A percentile compares a stretch with the other conserved stretches of the same genome.
Conservation (phyloP, 2,888 invertebrate species). For the Agonopterix subpropinquella region DNA sequence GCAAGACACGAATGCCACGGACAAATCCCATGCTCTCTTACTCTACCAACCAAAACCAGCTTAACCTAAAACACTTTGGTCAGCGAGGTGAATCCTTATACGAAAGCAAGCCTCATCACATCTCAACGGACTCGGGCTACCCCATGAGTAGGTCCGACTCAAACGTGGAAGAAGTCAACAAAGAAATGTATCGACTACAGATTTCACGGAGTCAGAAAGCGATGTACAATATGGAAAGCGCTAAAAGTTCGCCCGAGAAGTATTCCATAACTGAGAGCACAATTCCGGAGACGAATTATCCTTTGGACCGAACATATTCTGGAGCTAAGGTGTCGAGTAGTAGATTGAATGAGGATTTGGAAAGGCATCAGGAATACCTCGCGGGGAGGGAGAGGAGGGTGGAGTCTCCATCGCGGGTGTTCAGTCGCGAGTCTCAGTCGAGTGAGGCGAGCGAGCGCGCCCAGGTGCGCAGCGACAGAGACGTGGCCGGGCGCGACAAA, state of each 20-base stretch:
- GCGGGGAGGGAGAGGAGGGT: constrained; percentile 41
- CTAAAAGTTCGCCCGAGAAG: constrained; percentile 59
- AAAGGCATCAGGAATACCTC: constrained; percentile 59
- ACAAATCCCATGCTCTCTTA: constrained; percentile 77
- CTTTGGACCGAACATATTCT: constrained; percentile 63
- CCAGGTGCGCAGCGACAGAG: constrained; percentile 44
- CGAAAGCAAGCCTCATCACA: constrained; percentile 66
- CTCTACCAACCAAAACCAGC: constrained; percentile 63
- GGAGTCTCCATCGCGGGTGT: constrained; percentile 53
- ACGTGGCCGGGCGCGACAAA: constrained; percentile 48
- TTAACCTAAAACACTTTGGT: constrained; percentile 67
- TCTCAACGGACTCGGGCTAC: constrained; percentile 62
- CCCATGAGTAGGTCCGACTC: constrained; percentile 69
- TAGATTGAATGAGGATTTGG: constrained; percentile 63
- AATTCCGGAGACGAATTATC: constrained; percentile 64
- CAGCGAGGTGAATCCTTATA: constrained; percentile 63
- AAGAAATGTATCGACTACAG: constrained; percentile 70
- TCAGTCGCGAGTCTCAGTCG: constrained; percentile 47
- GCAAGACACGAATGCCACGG: constrained; percentile 72
- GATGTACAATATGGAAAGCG: constrained; percentile 63
- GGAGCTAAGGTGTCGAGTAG: constrained; percentile 65
- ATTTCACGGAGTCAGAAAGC: constrained; percentile 71
- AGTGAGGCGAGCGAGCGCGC: constrained; percentile 58
- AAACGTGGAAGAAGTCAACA: constrained; percentile 71
- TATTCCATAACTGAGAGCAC: constrained; percentile 49